phyloP scores from a whole-genome alignment of 1,140 invertebrate genomes.

The Caligus rogercresseyi region DNA sequence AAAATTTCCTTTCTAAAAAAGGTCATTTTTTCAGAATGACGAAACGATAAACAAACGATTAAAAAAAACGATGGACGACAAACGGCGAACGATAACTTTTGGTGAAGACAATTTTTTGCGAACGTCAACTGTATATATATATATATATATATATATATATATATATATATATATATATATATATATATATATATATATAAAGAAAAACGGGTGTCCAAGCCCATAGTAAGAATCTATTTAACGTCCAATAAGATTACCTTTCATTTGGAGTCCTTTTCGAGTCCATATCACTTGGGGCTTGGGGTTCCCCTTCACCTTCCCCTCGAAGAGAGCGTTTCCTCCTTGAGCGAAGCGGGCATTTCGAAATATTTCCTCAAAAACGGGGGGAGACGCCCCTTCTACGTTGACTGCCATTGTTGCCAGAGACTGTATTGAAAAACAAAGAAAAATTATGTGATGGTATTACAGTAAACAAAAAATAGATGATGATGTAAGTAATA shows the following conservation, averaged over 20 bases:
- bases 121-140: background rate
- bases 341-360: constrained; percentile 83
- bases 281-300: constrained; percentile 47
- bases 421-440: background rate
- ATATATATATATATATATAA: background rate
- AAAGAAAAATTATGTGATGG: too few relatives aligned
- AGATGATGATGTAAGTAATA: too few relatives aligned
- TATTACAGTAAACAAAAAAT: too few relatives aligned
- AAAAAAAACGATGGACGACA: too few relatives aligned
- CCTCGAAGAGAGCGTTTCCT: constrained; percentile 77
- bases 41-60: too few relatives aligned
- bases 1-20: too few relatives aligned
- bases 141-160: too few relatives aligned
- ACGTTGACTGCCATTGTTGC: constrained; percentile 12
- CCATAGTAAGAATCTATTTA: background rate
- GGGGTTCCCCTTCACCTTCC: constrained; percentile 71
- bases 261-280: constrained; percentile 19
- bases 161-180: too few relatives aligned
- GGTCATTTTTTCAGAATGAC: too few relatives aligned
- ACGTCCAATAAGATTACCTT: background rate
- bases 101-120: too few relatives aligned
- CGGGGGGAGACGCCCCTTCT: constrained; percentile 42
- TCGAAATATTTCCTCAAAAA: constrained; percentile 80
- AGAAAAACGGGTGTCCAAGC: background rate
- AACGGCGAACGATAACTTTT: too few relatives aligned